phyloP scores from a whole-genome alignment of 2,888 invertebrate genomes.

The Petrolisthes cinctipes region DNA sequence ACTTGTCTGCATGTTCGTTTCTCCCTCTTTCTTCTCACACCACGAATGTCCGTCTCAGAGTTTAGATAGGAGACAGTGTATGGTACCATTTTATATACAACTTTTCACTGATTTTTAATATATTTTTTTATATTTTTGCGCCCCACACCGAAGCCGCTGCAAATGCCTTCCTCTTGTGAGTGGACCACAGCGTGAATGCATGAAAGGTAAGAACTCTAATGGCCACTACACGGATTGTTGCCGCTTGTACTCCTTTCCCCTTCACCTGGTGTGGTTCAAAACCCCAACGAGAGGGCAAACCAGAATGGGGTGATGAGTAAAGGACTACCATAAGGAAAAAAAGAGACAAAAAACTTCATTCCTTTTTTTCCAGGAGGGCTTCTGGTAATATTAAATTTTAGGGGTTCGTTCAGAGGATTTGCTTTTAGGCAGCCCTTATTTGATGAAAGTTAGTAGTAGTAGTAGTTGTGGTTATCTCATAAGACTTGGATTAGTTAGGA shows the following conservation, averaged over 20 bases:
- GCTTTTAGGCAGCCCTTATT: neutral
- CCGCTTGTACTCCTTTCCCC: neutral
- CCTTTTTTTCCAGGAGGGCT: neutral
- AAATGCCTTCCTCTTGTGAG: neutral
- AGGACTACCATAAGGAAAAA: neutral
- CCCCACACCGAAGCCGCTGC: neutral
- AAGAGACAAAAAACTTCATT: neutral
- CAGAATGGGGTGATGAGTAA: neutral
- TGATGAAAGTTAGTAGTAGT: neutral
- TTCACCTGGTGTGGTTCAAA: neutral
- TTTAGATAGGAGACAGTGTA: too few relatives aligned
- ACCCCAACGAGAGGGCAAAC: neutral
- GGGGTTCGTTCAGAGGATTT: neutral
- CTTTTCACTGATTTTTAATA: neutral
- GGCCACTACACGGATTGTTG: neutral
- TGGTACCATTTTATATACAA: too few relatives aligned
- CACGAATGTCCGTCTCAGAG: too few relatives aligned
- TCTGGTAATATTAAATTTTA: neutral
- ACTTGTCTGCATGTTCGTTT: too few relatives aligned
- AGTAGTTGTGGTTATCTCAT: too few relatives aligned
- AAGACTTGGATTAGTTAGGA: neutral
- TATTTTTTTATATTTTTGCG: neutral
- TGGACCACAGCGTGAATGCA: slow-evolving; percentile 6
- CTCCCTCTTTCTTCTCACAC: too few relatives aligned
- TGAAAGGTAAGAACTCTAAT: slow-evolving; percentile 1